Evolutionary conservation across 2,113 vertebrate genomes (phyloP).

Genomic region (Paralichthys olivaceus): DNA sequence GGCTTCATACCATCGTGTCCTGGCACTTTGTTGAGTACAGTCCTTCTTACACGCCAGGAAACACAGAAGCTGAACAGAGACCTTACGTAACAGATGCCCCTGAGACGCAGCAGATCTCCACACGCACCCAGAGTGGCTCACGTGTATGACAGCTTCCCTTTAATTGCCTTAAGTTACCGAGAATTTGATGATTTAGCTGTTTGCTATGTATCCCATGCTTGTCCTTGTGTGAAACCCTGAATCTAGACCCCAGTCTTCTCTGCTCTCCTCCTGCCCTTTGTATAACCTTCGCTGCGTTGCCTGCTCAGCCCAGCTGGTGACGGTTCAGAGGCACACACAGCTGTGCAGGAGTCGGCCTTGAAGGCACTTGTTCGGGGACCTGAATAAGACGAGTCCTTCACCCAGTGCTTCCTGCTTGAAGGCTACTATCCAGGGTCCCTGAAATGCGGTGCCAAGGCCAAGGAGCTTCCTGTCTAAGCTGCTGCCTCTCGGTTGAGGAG

Average conservation of each 20-base stretch:
- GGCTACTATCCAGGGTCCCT: conserved; percentile 61
- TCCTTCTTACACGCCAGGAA: no score
- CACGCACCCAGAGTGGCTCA: no score
- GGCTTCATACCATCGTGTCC: no score
- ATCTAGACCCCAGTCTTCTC: conserved; percentile 1
- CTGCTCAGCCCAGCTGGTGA: conserved; percentile 74
- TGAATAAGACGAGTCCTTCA: conserved; percentile 71
- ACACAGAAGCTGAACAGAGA: no score
- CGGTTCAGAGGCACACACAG: conserved; percentile 68
- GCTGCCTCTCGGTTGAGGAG: conserved; percentile 30
- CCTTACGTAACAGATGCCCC: no score
- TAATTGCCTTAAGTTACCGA: background rate
- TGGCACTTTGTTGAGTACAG: no score
- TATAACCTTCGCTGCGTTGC: conserved; percentile 66
- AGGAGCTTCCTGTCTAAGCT: conserved; percentile 67
- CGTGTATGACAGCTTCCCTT: no score
- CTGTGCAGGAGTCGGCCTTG: conserved; percentile 65
- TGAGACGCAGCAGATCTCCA: no score
- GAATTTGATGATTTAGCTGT: background rate
- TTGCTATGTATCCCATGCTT: background rate
- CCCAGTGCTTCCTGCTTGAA: conserved; percentile 58
- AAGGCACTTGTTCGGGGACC: conserved; percentile 71
- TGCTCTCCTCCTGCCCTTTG: conserved; percentile 53
- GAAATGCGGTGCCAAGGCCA: conserved; percentile 63
- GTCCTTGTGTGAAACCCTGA: conserved; percentile 8